phyloP scores from a whole-genome alignment of 2,888 invertebrate genomes.

The Ectobius pallidus region DNA sequence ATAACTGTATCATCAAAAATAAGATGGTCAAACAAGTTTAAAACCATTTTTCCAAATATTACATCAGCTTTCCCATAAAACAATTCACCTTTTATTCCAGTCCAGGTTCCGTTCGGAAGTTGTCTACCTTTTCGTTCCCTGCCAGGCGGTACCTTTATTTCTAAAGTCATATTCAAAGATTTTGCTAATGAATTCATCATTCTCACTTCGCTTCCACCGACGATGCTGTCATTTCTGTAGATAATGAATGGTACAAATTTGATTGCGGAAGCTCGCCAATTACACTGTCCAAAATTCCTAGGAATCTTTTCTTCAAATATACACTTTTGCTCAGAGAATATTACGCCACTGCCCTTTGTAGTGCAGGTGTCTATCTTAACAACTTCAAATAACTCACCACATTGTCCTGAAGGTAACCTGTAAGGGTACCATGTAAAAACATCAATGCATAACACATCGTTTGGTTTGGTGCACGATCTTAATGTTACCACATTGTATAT shows the following conservation, averaged over 20 bases:
- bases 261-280: neutral
- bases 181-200: too few species aligned
- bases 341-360: neutral
- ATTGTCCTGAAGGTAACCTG: neutral
- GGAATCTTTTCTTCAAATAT: neutral
- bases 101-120: too few species aligned
- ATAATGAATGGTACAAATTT: too few species aligned
- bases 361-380: neutral
- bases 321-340: neutral
- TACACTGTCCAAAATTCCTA: neutral
- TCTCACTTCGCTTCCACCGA: neutral
- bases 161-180: too few species aligned
- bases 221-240: neutral
- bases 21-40: constrained; percentile 1
- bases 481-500: neutral
- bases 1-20: neutral
- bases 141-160: neutral
- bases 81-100: neutral
- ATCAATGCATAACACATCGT: neutral
- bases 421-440: neutral
- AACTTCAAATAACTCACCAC: neutral
- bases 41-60: neutral
- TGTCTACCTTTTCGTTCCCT: neutral
- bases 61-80: neutral
- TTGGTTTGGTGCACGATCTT: neutral